Conservation (phyloP, 2,888 invertebrate species). For the Drosophila putrida region DNA sequence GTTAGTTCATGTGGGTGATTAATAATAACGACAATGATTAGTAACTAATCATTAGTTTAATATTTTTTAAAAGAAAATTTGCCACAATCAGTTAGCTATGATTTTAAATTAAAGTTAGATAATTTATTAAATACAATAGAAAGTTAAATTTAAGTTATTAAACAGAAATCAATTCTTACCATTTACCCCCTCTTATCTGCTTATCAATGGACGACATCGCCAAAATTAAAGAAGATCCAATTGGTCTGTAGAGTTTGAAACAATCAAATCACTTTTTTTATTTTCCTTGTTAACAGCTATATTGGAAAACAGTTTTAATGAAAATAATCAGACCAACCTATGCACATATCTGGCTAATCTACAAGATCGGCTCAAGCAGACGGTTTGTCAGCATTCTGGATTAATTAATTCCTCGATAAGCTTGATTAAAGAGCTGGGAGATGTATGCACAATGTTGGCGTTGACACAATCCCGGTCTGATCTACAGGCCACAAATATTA, state of each 20-base stretch:
- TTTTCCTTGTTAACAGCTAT: constrained; percentile 18
- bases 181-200: neutral
- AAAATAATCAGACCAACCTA: constrained; percentile 61
- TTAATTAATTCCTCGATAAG: constrained; percentile 65
- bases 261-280: neutral
- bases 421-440: constrained; percentile 70
- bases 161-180: neutral
- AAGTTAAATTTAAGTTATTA: neutral
- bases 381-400: constrained; percentile 61
- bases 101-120: neutral
- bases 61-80: neutral
- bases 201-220: constrained; percentile 23
- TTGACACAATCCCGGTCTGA: constrained; percentile 15
- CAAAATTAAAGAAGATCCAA: neutral
- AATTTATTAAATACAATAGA: constrained; percentile 2
- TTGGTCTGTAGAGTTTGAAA: constrained; percentile 6
- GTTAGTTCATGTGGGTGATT: neutral
- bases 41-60: neutral
- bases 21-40: neutral
- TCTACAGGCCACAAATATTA: constrained; percentile 56
- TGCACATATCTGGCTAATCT: constrained; percentile 70
- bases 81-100: constrained; percentile 20
- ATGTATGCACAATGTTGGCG: constrained; percentile 61
- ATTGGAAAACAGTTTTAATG: constrained; percentile 29
- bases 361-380: constrained; percentile 61